Evolutionary conservation across 2,113 vertebrate genomes (phyloP).

Genomic region (Callospermophilus lateralis): DNA sequence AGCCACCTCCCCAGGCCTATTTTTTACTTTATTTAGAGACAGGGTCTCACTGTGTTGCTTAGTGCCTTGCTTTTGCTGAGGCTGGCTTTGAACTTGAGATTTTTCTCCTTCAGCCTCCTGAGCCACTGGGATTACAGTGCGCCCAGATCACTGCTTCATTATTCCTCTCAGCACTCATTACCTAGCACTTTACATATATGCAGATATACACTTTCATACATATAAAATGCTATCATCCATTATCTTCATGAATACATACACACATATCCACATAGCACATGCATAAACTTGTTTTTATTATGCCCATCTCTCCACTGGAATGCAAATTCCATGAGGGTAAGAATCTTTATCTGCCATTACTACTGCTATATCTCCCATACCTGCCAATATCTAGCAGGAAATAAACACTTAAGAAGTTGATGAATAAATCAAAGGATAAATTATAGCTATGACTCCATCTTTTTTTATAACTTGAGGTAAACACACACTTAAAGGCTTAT

Average conservation of each 20-base stretch:
- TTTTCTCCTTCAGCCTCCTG: too few relatives aligned
- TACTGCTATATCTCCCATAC: neutral
- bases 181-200: neutral
- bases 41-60: too few relatives aligned
- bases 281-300: neutral
- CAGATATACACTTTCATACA: neutral
- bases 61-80: too few relatives aligned
- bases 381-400: neutral
- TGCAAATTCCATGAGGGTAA: neutral
- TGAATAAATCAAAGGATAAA: conserved; percentile 26
- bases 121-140: too few relatives aligned
- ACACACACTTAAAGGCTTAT: neutral
- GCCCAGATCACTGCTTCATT: neutral
- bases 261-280: neutral
- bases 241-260: neutral
- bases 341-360: neutral
- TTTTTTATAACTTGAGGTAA: neutral
- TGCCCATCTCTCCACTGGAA: neutral
- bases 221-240: neutral
- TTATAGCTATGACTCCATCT: neutral
- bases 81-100: too few relatives aligned
- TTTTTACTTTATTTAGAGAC: too few relatives aligned
- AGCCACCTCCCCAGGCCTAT: too few relatives aligned
- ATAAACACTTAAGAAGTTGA: neutral
- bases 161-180: neutral